Base-by-base conservation (phyloP, 2,797 vertebrate genomes). In the Schizopygopsis malacanthus region DNA sequence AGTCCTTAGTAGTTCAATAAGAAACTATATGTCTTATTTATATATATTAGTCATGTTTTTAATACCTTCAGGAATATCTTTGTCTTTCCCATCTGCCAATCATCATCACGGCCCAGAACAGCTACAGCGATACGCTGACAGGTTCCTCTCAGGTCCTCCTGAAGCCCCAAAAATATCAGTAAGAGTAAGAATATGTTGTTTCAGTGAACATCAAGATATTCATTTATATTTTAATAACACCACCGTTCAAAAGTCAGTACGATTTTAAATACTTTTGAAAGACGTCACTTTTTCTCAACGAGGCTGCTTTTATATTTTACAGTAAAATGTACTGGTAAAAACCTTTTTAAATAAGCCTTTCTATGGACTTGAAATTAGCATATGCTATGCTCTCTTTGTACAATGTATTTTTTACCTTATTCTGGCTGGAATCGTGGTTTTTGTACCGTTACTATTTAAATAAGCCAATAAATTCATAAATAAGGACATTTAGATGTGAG, bases 61-160 rank as follows among this genome's bases (percentile, higher is more conserved):
- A 41, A 45, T 84, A 92, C 98, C 96, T 99, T 99, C 80, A 99
- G 93, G 91, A 99, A 99, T 92, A 99, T 99, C 92, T 99, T 99
- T 6, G 98, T 99, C 91, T 97, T 99, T 89, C 98, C 98, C 7
- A 99, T 99, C 93, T 99, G 97, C 98, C 98, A 99, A 91, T 99
- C 98, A 1, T 97, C 97, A 1, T 98, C 96, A 86, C 95, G 95
- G 50, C 98, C 98, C 0, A 99, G 92, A 37, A 99, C 96, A 0
- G 96, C 96, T 91, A 96, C 97, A 0, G 98, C 97, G 13, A 99
- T 99, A 82, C 97, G 96, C 92, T 99, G 96, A 90, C 98, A 99
- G 0, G 98, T 99, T 85, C 98, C 98, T 10, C 96, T 96, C 41
- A 99, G 95, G 88, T 99, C 97, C 0, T 96, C 98, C 98, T 99